phyloP scores from a whole-genome alignment of 1,140 invertebrate genomes.

The Mactra quadrangularis region DNA sequence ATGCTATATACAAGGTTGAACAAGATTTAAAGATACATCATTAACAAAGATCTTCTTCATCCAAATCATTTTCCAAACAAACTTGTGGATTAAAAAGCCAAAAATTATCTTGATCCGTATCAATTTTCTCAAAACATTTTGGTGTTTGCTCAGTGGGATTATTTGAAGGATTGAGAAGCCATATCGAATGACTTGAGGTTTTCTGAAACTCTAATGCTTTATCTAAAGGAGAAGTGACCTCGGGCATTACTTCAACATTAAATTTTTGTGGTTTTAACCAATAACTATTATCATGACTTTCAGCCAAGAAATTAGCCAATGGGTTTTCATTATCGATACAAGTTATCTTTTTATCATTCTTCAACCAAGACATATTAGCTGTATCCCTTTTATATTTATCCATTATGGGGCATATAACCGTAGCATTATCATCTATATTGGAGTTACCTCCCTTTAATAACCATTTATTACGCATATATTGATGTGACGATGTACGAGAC shows the following conservation, averaged over 20 bases:
- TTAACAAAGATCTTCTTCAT: constrained; percentile 39
- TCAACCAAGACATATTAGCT: constrained; percentile 31
- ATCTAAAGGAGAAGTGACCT: constrained; percentile 19
- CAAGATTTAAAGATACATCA: no score
- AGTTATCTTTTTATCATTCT: constrained; percentile 16
- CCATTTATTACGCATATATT: constrained; percentile 1
- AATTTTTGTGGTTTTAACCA: constrained; percentile 32
- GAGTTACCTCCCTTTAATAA: constrained; percentile 27
- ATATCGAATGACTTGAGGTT: constrained; percentile 15
- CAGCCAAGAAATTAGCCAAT: neutral
- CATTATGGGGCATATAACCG: constrained; percentile 6
- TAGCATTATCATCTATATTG: neutral
- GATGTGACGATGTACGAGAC: constrained; percentile 1
- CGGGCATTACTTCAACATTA: neutral
- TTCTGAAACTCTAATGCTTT: constrained; percentile 29
- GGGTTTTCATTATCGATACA: constrained; percentile 6
- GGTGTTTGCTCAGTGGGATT: neutral
- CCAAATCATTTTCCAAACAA: constrained; percentile 26
- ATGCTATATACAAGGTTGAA: no score
- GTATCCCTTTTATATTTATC: constrained; percentile 46
- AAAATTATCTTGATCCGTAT: neutral
- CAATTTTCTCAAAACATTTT: constrained; percentile 29
- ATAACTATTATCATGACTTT: constrained; percentile 9
- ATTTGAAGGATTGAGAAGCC: constrained; percentile 22
- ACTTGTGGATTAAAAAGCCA: neutral